phyloP scores from a whole-genome alignment of 2,113 vertebrate species.

The Apus apus region DNA sequence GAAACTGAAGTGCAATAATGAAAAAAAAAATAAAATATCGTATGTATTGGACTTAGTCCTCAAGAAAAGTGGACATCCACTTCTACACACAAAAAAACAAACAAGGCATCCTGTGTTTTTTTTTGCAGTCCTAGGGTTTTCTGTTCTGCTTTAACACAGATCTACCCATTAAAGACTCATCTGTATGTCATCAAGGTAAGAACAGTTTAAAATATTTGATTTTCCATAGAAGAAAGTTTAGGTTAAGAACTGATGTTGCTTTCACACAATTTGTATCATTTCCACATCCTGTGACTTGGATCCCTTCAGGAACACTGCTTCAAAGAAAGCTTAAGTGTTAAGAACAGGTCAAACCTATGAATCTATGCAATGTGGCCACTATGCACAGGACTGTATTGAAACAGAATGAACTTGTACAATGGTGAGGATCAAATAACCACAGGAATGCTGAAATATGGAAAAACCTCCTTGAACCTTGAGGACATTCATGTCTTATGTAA shows the following conservation, averaged over 20 bases:
- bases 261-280: not conserved
- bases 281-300: not conserved
- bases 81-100: not conserved
- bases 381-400: rapidly evolving
- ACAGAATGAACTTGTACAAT: not conserved
- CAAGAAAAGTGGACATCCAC: not conserved
- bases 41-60: not conserved
- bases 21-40: not conserved
- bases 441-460: not conserved
- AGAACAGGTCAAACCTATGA: not conserved
- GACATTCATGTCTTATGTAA: not conserved
- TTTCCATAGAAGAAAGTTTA: not conserved
- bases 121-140: not conserved
- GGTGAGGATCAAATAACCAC: not conserved
- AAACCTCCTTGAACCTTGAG: not conserved
- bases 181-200: not conserved
- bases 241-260: not conserved
- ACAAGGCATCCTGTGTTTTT: not conserved
- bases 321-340: not conserved
- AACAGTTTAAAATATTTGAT: not conserved
- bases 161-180: not conserved
- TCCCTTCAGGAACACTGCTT: not conserved
- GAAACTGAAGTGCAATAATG: not conserved
- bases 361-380: too few relatives aligned
- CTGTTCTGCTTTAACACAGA: not conserved